Evolutionary conservation across 2,797 vertebrate species (phyloP).

Genomic region (Merluccius polli): DNA sequence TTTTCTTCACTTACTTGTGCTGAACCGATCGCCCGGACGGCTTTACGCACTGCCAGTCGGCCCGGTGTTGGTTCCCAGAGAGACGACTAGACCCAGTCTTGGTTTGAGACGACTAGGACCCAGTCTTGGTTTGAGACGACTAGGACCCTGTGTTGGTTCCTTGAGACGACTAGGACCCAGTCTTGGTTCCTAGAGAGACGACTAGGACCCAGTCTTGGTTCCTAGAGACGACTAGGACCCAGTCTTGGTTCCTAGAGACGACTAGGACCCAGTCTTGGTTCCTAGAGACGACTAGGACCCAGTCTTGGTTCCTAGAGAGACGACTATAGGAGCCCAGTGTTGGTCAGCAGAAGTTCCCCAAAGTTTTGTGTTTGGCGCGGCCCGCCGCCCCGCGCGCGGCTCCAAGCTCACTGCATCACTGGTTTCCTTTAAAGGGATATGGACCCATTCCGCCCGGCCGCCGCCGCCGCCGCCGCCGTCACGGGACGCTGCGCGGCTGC

Average conservation of each 20-base stretch:
- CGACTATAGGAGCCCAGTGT: conserved; percentile 38
- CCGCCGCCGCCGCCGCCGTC: background rate
- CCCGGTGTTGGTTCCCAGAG: conserved; percentile 2
- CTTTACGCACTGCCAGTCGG: background rate
- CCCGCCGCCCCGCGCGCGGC: conserved; percentile 55
- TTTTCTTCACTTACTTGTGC: background rate
- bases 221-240: conserved; percentile 16
- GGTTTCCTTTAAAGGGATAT: conserved; percentile 72
- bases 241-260: conserved; percentile 1
- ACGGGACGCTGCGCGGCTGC: conserved; percentile 40
- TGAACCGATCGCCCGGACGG: background rate
- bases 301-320: conserved; percentile 18
- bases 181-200: conserved; percentile 6
- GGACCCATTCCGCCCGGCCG: conserved; percentile 59
- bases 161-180: conserved; percentile 14
- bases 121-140: no score
- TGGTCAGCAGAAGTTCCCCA: conserved; percentile 64
- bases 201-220: background rate
- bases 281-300: conserved; percentile 16
- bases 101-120: no score
- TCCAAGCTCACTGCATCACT: conserved; percentile 73
- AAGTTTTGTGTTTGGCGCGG: conserved; percentile 76
- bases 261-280: background rate
- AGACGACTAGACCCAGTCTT: no score
- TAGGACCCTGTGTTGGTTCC: background rate